Percentiles rank a stretch among this genome's conserved stretches.
phyloP scores from a whole-genome alignment of 2,888 invertebrate species.

The Blomia tropicalis region DNA sequence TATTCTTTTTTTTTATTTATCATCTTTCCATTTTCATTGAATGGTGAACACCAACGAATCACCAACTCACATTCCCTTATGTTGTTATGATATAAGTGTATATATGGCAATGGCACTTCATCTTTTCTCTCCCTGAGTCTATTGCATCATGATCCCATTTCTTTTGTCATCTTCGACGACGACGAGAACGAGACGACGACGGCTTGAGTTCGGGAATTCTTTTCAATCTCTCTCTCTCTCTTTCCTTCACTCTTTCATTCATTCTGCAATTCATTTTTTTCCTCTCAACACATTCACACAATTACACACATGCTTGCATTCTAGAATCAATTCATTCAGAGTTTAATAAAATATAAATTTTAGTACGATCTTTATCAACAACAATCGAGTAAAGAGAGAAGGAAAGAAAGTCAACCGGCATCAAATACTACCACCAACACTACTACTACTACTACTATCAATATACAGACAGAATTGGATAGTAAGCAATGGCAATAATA shows the following conservation, averaged over 20 bases:
- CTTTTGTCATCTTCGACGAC: too few species aligned
- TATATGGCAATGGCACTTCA: background rate
- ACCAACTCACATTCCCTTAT: background rate
- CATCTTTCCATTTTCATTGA: too few species aligned
- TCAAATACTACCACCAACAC: too few species aligned
- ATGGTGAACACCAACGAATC: too few species aligned
- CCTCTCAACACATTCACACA: too few species aligned
- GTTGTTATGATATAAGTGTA: background rate
- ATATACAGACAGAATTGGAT: background rate
- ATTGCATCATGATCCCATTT: too few species aligned
- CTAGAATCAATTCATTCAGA: background rate
- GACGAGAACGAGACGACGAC: too few species aligned
- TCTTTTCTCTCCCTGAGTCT: background rate
- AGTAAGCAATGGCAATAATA: slow-evolving; percentile 8
- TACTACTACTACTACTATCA: background rate
- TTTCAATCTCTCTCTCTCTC: background rate
- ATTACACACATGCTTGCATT: too few species aligned
- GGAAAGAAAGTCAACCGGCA: too few species aligned
- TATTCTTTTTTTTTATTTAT: too few species aligned
- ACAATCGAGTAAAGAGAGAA: background rate
- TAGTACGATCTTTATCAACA: background rate
- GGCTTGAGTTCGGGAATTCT: background rate
- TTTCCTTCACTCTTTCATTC: background rate
- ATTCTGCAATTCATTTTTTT: background rate
- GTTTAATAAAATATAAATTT: background rate